Conservation (phyloP, 2,888 invertebrate species). For the Coelogynopora nodosa region DNA sequence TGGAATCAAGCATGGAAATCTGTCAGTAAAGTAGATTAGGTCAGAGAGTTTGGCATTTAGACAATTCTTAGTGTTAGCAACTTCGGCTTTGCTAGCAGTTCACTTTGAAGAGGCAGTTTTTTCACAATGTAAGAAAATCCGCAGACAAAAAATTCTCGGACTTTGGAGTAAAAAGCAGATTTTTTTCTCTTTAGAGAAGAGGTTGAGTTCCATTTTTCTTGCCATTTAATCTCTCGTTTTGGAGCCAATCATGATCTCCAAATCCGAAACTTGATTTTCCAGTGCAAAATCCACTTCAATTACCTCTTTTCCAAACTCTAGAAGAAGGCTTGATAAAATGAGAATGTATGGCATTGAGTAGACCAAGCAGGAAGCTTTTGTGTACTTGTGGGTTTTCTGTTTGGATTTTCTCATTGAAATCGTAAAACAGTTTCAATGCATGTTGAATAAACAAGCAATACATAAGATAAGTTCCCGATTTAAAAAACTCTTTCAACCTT, state of each 20-base stretch:
- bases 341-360: neutral
- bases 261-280: neutral
- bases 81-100: neutral
- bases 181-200: neutral
- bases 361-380: neutral
- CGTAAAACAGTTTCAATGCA: no score
- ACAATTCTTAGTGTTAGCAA: neutral
- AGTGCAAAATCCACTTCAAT: neutral
- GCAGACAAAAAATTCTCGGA: neutral
- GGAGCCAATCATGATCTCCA: neutral
- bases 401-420: constrained; percentile 8
- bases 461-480: no score
- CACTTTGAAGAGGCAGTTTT: neutral
- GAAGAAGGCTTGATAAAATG: neutral
- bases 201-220: neutral
- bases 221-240: neutral
- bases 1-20: neutral
- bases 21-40: neutral
- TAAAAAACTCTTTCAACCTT: no score
- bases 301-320: neutral
- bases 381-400: neutral
- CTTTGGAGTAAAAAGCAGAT: neutral
- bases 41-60: neutral
- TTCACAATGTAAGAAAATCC: neutral
- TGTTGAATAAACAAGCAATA: no score